phyloP scores from a whole-genome alignment of 2,797 vertebrate genomes.

The Australoheros facetus region DNA sequence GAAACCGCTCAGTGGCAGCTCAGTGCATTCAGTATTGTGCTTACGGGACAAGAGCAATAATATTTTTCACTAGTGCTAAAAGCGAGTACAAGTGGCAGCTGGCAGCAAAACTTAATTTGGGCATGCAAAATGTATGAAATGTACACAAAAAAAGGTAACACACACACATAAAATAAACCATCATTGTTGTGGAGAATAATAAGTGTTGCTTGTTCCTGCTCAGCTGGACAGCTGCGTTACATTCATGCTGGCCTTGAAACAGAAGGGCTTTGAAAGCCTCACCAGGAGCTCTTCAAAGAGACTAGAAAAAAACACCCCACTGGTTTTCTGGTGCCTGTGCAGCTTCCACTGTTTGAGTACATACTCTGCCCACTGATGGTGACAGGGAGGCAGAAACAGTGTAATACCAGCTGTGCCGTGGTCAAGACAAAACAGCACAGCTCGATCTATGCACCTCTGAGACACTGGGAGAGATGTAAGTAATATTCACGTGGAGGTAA shows the following conservation, averaged over 20 bases:
- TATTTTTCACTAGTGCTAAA: slow-evolving; percentile 8
- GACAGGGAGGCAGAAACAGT: slow-evolving; percentile 9
- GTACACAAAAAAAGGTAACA: not conserved
- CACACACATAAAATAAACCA: slow-evolving; percentile 18
- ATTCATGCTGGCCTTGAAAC: slow-evolving; percentile 59
- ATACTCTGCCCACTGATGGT: slow-evolving; percentile 6
- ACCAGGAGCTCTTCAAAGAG: slow-evolving; percentile 73
- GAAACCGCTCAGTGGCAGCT: slow-evolving; percentile 48
- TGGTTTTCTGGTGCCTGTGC: slow-evolving; percentile 44
- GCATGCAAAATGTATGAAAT: slow-evolving; percentile 1
- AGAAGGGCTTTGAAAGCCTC: slow-evolving; percentile 66
- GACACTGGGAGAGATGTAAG: not conserved
- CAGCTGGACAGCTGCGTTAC: slow-evolving; percentile 64
- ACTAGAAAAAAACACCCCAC: not conserved
- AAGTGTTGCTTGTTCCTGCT: slow-evolving; percentile 49
- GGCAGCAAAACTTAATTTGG: not conserved
- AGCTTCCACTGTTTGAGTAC: slow-evolving; percentile 61
- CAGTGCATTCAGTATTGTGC: slow-evolving; percentile 26
- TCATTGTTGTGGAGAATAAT: slow-evolving; percentile 52
- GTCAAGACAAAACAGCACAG: not conserved
- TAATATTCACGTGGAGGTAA: not conserved
- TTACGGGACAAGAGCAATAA: slow-evolving; percentile 1
- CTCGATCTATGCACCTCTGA: not conserved
- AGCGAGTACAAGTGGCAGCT: not conserved
- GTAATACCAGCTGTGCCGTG: not conserved